A percentile compares a stretch with the other conserved stretches of the same genome.
Conservation (phyloP, 2,888 invertebrate species). For the Drosophila lutescens region DNA sequence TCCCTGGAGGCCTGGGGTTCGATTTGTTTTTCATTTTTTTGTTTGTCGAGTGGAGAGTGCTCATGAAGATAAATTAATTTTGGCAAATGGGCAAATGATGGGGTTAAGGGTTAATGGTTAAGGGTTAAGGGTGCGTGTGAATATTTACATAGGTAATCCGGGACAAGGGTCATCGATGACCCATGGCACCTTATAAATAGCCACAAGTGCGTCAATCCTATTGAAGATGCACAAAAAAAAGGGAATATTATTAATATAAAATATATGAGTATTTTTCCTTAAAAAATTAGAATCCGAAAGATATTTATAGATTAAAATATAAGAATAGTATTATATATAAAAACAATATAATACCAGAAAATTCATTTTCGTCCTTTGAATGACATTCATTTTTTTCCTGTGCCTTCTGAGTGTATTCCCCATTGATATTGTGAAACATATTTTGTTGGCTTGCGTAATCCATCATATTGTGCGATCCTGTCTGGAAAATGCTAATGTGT, state of each 20-base stretch:
- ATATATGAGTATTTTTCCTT: neutral
- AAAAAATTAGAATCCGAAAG: too few species aligned
- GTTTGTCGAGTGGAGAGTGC: constrained; percentile 12
- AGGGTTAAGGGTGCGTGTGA: constrained; percentile 45
- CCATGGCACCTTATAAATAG: constrained; percentile 57
- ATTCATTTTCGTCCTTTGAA: too few species aligned
- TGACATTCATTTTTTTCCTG: neutral
- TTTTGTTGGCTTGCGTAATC: constrained; percentile 11
- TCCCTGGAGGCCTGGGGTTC: constrained; percentile 7
- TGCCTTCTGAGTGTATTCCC: neutral
- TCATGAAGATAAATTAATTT: constrained; percentile 67
- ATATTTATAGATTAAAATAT: neutral
- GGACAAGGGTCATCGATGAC: constrained; percentile 31
- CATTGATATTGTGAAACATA: constrained; percentile 8
- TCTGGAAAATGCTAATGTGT: constrained; percentile 29
- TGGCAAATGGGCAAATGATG: constrained; percentile 56
- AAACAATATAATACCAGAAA: too few species aligned
- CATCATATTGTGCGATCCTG: constrained; percentile 17
- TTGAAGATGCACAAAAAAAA: constrained; percentile 17
- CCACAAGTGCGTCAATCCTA: constrained; percentile 55
- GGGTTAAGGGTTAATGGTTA: constrained; percentile 42
- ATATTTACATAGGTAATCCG: constrained; percentile 41
- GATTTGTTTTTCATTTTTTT: neutral
- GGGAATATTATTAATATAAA: neutral
- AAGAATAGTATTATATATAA: neutral